Evolutionary conservation across 1,140 invertebrate genomes (phyloP).

Genomic region (Steinernema khuongi): DNA sequence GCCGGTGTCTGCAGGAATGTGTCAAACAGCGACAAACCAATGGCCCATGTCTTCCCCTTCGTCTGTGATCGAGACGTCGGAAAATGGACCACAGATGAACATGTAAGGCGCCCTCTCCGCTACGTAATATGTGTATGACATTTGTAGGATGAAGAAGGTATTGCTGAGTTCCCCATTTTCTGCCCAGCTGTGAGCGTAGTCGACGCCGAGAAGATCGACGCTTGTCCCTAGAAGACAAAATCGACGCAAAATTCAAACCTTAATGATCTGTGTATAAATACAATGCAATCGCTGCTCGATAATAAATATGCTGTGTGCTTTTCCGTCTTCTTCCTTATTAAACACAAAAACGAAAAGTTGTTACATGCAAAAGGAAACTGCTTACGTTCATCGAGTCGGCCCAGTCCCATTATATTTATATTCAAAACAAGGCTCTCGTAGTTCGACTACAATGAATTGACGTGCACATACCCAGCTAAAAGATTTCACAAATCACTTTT

Average conservation of each 20-base stretch:
- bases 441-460: no score
- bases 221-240: slow-evolving; percentile 20
- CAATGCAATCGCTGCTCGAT: not conserved
- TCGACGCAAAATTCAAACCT: slow-evolving; percentile 1
- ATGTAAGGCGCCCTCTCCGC: slow-evolving; percentile 7
- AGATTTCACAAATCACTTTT: no score
- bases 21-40: not conserved
- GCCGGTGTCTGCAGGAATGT: slow-evolving; percentile 30
- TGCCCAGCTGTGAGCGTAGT: slow-evolving; percentile 21
- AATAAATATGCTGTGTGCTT: slow-evolving; percentile 1
- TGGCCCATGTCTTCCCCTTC: slow-evolving; percentile 30
- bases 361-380: no score
- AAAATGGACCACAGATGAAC: slow-evolving; percentile 28
- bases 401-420: no score
- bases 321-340: not conserved
- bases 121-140: not conserved
- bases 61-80: slow-evolving; percentile 28
- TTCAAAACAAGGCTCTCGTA: no score
- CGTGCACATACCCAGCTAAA: no score
- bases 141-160: slow-evolving; percentile 36
- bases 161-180: slow-evolving; percentile 15
- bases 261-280: slow-evolving; percentile 13
- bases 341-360: not conserved
- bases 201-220: not conserved
- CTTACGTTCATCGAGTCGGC: no score